Evolutionary conservation across 1,140 invertebrate species (phyloP), one percentile per base, ranked within the genome.

Genomic region (Neelides sp.): DNA sequence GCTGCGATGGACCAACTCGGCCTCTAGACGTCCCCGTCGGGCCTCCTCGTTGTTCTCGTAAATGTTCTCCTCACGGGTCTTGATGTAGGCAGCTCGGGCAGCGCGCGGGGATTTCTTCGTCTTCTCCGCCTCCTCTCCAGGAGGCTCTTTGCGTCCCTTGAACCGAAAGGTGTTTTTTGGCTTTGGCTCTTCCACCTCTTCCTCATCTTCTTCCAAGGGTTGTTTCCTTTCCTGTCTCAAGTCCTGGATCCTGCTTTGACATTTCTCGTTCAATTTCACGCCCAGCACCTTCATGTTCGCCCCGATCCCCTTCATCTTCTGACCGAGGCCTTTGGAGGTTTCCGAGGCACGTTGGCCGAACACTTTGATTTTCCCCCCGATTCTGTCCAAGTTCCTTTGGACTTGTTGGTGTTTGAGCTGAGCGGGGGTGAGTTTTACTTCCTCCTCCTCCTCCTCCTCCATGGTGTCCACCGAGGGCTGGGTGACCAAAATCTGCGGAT

Each of bases 181-280:
- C 12, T 67, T 48, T 69, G 67, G 22, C 7, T 63, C 62, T 5
- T 66, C 48, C 44, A 65, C 67, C 4, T 65, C 67, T 32, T 66
- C 65, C 47, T 67, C 48, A 65, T 65, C n/a, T 66, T 42, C 23
- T 12, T 40, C 47, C n/a, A n/a, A n/a, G n/a, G n/a, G n/a, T n/a
- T 20, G 22, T 17, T 67, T 67, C 43, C 69, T 68, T 8, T 65
- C 64, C 44, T 44, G 58, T 50, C 48, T 57, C 12, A 60, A 44
- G 28, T 60, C 58, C 19, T 51, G 48, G 13, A 60, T 36, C 7
- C 52, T 41, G 7, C 30, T 42, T 15, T 49, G 46, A 35, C 23
- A 43, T 40, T 57, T 57, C 17, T 22, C 45, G 22, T 36, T 46
- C 2, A 48, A 43, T 42, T 57, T 61, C 3, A 41, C 41, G 4